phyloP scores from a whole-genome alignment of 1,140 invertebrate genomes.

The Triops cancriformis region DNA sequence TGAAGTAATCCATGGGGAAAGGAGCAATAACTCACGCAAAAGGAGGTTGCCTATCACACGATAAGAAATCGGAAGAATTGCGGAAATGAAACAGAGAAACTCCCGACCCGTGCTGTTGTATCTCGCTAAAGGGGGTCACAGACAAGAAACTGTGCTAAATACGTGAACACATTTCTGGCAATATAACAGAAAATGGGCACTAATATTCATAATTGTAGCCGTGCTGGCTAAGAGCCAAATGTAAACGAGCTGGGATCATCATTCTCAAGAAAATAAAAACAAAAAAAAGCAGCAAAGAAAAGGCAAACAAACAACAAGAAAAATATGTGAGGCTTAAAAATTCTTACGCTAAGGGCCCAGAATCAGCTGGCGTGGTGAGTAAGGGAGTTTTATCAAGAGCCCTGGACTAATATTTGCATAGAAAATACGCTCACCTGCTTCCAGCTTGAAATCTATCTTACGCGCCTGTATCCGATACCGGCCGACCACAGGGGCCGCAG shows the following conservation, averaged over 20 bases:
- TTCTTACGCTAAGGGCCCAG: not conserved
- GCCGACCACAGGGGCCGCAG: not conserved
- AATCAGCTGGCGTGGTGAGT: not conserved
- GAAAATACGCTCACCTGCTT: constrained; percentile 4
- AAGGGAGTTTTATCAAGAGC: not conserved
- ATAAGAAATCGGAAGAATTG: not conserved
- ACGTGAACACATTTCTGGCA: not conserved
- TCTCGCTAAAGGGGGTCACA: too few relatives aligned
- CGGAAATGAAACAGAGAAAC: not conserved
- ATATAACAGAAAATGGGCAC: not conserved
- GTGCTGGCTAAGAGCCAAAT: not conserved
- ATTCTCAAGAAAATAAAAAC: not conserved
- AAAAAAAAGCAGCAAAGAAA: not conserved
- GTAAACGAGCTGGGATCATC: not conserved
- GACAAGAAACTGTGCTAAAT: not conserved
- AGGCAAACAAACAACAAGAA: not conserved
- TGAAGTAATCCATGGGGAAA: not conserved
- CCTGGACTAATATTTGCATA: not conserved
- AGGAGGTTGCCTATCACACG: not conserved
- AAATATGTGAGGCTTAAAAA: too few relatives aligned
- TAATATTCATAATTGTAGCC: not conserved
- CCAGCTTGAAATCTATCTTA: not conserved
- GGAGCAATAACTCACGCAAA: not conserved
- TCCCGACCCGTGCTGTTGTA: too few relatives aligned
- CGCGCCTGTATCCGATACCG: not conserved